Evolutionary conservation across 1,140 invertebrate species (phyloP).

Genomic region (Drosophila cardini): DNA sequence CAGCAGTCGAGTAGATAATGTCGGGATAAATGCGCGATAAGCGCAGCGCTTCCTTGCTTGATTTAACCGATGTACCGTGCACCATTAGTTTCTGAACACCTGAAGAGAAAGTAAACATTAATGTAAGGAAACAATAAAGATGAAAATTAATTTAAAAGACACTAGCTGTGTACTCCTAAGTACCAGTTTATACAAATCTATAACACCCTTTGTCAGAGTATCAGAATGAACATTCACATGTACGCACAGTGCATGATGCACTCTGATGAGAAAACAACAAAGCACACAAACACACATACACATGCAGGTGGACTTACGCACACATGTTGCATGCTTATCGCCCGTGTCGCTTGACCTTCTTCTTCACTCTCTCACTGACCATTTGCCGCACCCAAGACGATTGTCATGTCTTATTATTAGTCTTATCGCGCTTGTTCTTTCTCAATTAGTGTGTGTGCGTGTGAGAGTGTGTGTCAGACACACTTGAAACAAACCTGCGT

Average conservation of each 20-base stretch:
- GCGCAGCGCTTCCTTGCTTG: conserved; percentile 95
- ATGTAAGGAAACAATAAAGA: neutral
- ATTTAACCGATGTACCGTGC: conserved; percentile 94
- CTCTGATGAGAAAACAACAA: conserved; percentile 5
- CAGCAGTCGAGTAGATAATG: conserved; percentile 96
- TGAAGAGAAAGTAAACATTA: conserved; percentile 80
- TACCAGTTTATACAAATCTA: too few species aligned
- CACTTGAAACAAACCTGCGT: conserved; percentile 89
- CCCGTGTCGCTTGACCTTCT: conserved; percentile 58
- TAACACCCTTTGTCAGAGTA: too few species aligned
- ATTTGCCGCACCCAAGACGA: conserved; percentile 62
- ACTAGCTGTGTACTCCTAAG: neutral
- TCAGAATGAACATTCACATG: too few species aligned
- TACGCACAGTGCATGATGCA: neutral
- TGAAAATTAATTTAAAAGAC: neutral
- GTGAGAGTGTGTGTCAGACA: neutral
- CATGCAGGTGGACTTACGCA: conserved; percentile 25
- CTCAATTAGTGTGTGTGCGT: conserved; percentile 2
- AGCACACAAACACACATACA: conserved; percentile 23
- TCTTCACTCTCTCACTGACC: conserved; percentile 30
- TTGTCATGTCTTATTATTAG: conserved; percentile 52
- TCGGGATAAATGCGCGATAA: conserved; percentile 95
- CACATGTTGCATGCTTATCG: conserved; percentile 55
- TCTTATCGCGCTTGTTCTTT: conserved; percentile 46
- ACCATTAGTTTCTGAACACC: conserved; percentile 98